Percentiles rank a stretch among this genome's conserved stretches.
Evolutionary conservation across 2,797 vertebrate genomes (phyloP).

Genomic region (Vultur gryphus): DNA sequence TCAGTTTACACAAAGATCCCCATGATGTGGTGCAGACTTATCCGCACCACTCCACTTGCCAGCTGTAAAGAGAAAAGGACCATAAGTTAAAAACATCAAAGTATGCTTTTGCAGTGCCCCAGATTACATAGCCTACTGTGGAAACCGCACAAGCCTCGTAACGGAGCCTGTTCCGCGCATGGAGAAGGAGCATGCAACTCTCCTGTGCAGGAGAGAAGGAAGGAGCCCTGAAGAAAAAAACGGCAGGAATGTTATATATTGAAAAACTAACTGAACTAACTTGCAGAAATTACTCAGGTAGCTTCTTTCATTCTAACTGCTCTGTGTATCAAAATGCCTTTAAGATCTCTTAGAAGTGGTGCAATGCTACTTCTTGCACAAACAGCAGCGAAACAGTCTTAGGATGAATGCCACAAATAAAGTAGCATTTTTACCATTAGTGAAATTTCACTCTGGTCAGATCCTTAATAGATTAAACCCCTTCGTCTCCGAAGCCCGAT

Average conservation of each 20-base stretch:
- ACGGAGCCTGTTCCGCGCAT: background rate
- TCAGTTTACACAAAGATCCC: conserved; percentile 57
- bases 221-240: background rate
- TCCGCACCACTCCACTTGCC: conserved; percentile 18
- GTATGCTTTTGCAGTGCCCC: background rate
- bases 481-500: background rate
- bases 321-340: rapidly evolving
- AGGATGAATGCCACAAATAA: background rate
- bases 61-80: conserved; percentile 34
- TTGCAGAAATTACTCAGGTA: background rate
- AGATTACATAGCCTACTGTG: background rate
- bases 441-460: background rate
- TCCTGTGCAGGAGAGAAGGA: background rate
- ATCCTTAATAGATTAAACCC: background rate
- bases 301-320: background rate
- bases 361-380: background rate
- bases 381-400: background rate
- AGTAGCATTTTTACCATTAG: background rate
- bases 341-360: background rate
- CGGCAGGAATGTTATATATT: background rate
- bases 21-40: conserved; percentile 62
- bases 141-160: background rate
- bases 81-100: conserved; percentile 15
- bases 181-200: background rate
- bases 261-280: background rate